Percentiles rank a stretch among this genome's conserved stretches.
phyloP scores from a whole-genome alignment of 2,797 vertebrate genomes.

The Vultur gryphus region DNA sequence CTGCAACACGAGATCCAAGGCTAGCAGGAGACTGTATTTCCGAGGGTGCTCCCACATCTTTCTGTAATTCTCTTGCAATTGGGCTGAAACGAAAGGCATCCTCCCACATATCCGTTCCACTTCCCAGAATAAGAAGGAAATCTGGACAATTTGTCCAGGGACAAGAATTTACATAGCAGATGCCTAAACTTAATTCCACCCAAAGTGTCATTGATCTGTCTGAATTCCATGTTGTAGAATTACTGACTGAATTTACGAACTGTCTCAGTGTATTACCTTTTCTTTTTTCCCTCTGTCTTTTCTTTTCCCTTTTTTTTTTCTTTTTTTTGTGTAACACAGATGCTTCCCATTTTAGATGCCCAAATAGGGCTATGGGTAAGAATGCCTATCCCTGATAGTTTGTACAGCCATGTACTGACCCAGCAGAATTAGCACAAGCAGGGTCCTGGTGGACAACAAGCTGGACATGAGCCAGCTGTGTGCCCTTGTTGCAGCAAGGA shows the following conservation, averaged over 20 bases:
- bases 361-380: conserved; percentile 2
- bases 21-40: neutral
- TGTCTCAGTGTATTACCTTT: neutral
- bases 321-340: neutral
- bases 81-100: neutral
- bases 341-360: conserved; percentile 36
- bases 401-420: rapidly evolving
- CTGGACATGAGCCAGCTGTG: neutral
- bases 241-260: neutral
- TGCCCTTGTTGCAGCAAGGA: neutral
- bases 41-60: neutral
- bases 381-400: neutral
- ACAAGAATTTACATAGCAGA: neutral
- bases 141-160: neutral
- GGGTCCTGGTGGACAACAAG: neutral
- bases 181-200: neutral
- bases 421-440: neutral
- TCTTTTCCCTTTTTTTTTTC: neutral
- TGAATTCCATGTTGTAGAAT: neutral
- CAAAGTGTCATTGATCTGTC: neutral
- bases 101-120: neutral
- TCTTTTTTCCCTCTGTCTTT: neutral
- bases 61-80: neutral
- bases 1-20: neutral
- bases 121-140: neutral